Evolutionary conservation across 2,888 invertebrate genomes (phyloP), one percentile per base, ranked within the genome.

Genomic region (Melolontha melolontha): DNA sequence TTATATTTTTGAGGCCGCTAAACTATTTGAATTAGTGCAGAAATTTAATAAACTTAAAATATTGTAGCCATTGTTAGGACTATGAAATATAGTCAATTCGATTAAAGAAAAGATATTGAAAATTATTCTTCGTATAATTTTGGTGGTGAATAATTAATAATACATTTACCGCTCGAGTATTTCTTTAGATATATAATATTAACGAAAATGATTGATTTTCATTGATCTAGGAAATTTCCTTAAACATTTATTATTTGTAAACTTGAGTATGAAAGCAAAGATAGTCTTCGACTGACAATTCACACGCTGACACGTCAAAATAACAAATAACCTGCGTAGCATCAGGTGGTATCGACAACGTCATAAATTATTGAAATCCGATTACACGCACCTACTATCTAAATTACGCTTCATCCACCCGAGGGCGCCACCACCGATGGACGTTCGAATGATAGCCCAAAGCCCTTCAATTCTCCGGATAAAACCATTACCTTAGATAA

Each of bases 261-360:
- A 14, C 16, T n/a, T 7, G 14, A 27, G 27, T 44, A 44, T 10
- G 59, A 49, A 11, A 10, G 47, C 16, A 17, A 16, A 39, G 47
- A 62, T 34, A 34, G 47, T 62, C 16, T 29, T 34, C 59, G n/a
- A 47, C 29, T 34, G 59, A 62, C 59, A 62, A 62, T 62, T 47
- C 59, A 47, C 59, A 62, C 59, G 59, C 59, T 62, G 59, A 62
- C 59, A 62, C 47, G 59, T 62, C 59, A 39, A 62, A 62, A 62
- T 62, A 62, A 62, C 59, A 62, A 62, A 62, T 62, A 62, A 49
- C 34, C 47, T 47, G 59, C 59, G 47, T 62, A 62, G 59, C 59
- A 62, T 62, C 59, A 62, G 59, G 59, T 62, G 59, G 59, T 62
- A 62, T 62, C 59, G 59, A 62, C 59, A 62, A 62, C 59, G 59